Evolutionary conservation across 35 echinoderm and acorn worm genomes (phyloP).

Genomic region (Stichopus chloronotus): DNA sequence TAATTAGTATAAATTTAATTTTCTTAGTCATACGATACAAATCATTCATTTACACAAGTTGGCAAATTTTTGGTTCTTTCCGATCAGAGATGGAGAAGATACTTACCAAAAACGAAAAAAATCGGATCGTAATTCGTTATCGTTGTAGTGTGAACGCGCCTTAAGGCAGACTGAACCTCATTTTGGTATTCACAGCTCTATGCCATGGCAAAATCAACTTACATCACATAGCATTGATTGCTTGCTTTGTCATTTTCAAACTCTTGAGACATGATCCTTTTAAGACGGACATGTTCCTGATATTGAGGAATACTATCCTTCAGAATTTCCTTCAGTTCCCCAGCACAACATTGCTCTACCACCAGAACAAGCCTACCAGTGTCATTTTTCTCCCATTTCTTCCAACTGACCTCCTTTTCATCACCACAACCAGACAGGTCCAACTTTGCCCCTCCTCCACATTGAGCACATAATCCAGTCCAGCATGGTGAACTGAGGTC

Average conservation of each 20-base stretch:
- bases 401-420: neutral
- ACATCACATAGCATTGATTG: constrained; percentile 12
- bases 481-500: neutral
- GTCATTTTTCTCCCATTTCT: neutral
- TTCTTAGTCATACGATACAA: no score
- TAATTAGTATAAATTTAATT: no score
- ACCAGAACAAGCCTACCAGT: neutral
- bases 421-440: neutral
- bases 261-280: constrained; percentile 1
- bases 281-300: neutral
- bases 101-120: no score
- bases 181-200: constrained; percentile 74
- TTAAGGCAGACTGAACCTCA: constrained; percentile 67
- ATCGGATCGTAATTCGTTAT: no score
- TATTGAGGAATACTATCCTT: neutral
- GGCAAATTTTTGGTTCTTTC: no score
- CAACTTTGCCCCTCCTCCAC: neutral
- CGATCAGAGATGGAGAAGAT: no score
- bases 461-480: neutral
- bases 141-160: no score
- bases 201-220: constrained; percentile 69
- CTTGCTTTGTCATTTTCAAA: constrained; percentile 26
- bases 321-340: constrained; percentile 15
- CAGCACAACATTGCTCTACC: no score
- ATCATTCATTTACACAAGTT: no score